Conservation (phyloP, 1,140 invertebrate species). For the Lordiphosa collinella region DNA sequence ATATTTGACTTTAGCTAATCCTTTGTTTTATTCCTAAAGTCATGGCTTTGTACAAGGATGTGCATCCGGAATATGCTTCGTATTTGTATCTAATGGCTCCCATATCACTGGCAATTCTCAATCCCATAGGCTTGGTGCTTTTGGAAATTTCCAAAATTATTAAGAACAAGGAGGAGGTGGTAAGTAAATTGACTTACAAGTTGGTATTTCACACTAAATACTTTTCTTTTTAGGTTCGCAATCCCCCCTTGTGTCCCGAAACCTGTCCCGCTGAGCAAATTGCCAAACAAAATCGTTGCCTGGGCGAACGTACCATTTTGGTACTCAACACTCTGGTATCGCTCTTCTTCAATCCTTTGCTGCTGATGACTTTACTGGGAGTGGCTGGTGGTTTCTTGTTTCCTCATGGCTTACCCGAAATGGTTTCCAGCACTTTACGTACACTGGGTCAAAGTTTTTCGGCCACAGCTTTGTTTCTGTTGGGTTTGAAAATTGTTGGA, state of each 20-base stretch:
- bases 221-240: slow-evolving; percentile 29
- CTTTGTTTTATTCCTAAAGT: slow-evolving; percentile 81
- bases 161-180: slow-evolving; percentile 70
- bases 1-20: neutral
- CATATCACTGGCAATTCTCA: slow-evolving; percentile 94
- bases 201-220: too few relatives aligned
- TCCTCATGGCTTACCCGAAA: slow-evolving; percentile 86
- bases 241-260: slow-evolving; percentile 63
- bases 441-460: slow-evolving; percentile 94
- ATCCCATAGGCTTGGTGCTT: slow-evolving; percentile 94
- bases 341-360: slow-evolving; percentile 92
- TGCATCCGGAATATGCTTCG: slow-evolving; percentile 93
- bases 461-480: slow-evolving; percentile 92
- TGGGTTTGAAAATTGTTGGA: slow-evolving; percentile 96
- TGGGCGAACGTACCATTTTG: slow-evolving; percentile 77
- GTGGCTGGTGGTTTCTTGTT: slow-evolving; percentile 92
- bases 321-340: slow-evolving; percentile 82
- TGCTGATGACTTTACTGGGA: slow-evolving; percentile 96
- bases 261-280: slow-evolving; percentile 71
- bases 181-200: neutral
- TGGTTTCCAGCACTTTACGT: slow-evolving; percentile 88
- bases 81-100: slow-evolving; percentile 97
- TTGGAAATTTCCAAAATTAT: slow-evolving; percentile 90
- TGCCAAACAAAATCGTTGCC: slow-evolving; percentile 52
- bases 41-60: slow-evolving; percentile 86